phyloP scores from a whole-genome alignment of 2,797 vertebrate genomes.

The Xerus rutilus region DNA sequence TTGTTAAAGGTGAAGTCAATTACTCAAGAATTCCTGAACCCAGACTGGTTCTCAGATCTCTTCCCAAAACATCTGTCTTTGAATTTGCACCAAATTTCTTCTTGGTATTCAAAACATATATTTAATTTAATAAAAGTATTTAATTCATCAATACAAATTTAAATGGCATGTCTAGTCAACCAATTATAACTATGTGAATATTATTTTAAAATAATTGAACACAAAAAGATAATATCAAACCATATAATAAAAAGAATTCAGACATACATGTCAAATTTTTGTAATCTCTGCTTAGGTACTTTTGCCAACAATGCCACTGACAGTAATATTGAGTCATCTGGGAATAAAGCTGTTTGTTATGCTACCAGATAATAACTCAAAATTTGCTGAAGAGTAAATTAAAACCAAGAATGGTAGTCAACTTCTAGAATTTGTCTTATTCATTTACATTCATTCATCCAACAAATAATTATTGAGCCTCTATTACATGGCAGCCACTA shows the following conservation, averaged over 20 bases:
- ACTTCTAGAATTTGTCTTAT: not conserved
- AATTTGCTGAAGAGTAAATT: slow-evolving; percentile 29
- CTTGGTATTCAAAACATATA: not conserved
- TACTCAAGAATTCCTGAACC: not conserved
- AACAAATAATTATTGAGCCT: not conserved
- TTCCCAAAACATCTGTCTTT: not conserved
- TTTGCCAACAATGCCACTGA: not conserved
- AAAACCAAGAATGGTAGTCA: slow-evolving; percentile 33
- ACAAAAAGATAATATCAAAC: not conserved
- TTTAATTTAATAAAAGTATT: not conserved
- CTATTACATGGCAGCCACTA: not conserved
- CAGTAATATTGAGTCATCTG: not conserved
- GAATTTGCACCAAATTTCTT: not conserved
- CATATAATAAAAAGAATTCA: not conserved
- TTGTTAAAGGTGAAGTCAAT: slow-evolving; percentile 28
- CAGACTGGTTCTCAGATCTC: not conserved
- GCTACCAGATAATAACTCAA: not conserved
- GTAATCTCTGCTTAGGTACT: not conserved
- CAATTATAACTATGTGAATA: not conserved
- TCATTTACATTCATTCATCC: slow-evolving; percentile 8
- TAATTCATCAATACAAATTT: not conserved
- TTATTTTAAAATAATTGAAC: not conserved
- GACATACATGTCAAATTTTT: not conserved
- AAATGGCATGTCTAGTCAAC: not conserved
- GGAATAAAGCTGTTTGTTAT: slow-evolving; percentile 51